Percentiles rank a stretch among this genome's conserved stretches.
phyloP scores from a whole-genome alignment of 2,888 invertebrate genomes.

The Cantharis lateralis region DNA sequence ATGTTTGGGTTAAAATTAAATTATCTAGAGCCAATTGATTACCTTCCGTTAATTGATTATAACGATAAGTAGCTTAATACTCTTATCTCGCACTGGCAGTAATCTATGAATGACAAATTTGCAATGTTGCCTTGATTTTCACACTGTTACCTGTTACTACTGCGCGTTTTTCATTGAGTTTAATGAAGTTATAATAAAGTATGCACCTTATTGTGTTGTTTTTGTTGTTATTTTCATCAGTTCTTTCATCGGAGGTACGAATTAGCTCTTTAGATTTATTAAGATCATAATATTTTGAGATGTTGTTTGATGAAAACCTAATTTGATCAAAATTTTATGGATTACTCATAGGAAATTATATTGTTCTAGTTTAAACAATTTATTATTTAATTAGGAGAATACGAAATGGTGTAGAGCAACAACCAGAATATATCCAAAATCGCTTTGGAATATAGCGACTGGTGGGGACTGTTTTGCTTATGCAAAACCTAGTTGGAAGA shows the following conservation, averaged over 20 bases:
- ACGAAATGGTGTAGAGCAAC: conserved; percentile 22
- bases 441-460: conserved; percentile 18
- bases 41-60: background rate
- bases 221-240: background rate
- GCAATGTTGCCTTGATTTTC: background rate
- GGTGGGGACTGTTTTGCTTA: conserved; percentile 27
- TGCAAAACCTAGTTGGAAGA: conserved; percentile 2
- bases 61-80: background rate
- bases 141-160: too few relatives aligned
- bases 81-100: background rate
- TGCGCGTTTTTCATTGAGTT: background rate
- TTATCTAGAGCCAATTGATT: background rate
- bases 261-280: background rate
- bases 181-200: background rate
- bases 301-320: background rate
- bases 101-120: background rate
- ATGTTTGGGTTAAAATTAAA: background rate
- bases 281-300: background rate
- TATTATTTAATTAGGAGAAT: background rate
- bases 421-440: conserved; percentile 16
- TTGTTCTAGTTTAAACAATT: too few relatives aligned
- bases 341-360: background rate
- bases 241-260: background rate
- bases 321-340: background rate
- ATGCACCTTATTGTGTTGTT: background rate